Evolutionary conservation across 2,888 invertebrate species (phyloP), one percentile per base, ranked within the genome.

Genomic region (Luperina testacea): DNA sequence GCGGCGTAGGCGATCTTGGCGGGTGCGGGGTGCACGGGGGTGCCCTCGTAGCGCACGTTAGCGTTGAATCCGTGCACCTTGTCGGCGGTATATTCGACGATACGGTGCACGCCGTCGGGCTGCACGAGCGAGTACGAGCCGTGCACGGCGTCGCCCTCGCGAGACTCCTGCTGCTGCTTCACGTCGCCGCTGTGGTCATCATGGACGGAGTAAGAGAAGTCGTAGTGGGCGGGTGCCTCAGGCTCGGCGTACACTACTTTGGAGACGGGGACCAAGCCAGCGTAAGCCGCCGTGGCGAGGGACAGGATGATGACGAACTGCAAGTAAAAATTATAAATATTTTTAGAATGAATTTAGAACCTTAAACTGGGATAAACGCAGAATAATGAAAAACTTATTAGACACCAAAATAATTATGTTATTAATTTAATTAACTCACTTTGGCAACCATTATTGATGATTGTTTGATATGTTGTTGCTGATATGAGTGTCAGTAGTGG

Each of bases 41-140:
- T 92, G n/a, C 96, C 96, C 85, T 97, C 96, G 88, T 96, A 96
- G 59, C 95, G 94, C 38, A 97, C 97, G 78, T 92, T 88, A 59
- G 97, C 96, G 92, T 95, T 96, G 93, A 97, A 97, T 64, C 97
- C 97, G 90, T 95, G 89, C 80, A 90, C 93, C 75, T 93, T 92
- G 90, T 96, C 96, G 27, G 96, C 91, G 88, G 95, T 94, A 93
- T 97, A 97, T 78, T 96, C 96, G 9, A 97, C 97, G 81, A 96
- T 94, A 83, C 97, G 95, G 88, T 92, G 94, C 61, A 95, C 93
- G 3, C 97, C 97, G 78, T 97, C 97, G 81, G 96, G 96, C 83
- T 97, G 97, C 65, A 97, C 92, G 38, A 97, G 93, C 8, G 97
- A 96, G 94, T 97, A 97, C 63, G 94, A 95, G 80, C 97, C 97